Percentiles rank a stretch among this genome's conserved stretches.
Evolutionary conservation across 92 coral and sea anemone species (phyloP).

Genomic region (Diadumene lineata): DNA sequence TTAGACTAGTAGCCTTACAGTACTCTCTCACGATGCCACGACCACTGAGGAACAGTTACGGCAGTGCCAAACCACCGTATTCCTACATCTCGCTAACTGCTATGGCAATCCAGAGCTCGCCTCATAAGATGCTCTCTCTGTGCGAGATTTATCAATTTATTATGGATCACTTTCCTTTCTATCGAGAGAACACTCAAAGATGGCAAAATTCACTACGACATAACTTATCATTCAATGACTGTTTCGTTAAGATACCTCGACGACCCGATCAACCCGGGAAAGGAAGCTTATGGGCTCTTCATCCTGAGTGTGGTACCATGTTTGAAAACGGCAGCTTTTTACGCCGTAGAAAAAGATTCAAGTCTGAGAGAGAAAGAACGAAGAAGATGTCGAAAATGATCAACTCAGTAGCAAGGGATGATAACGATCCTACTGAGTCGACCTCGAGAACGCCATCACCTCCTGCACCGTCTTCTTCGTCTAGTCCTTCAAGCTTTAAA

Average conservation of each 20-base stretch:
- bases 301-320: constrained; percentile 99
- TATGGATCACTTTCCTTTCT: constrained; percentile 98
- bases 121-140: constrained; percentile 96
- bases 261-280: constrained; percentile 98
- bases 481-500: constrained; percentile 65
- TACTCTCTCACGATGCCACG: constrained; percentile 81
- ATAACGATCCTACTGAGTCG: constrained; percentile 32
- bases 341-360: constrained; percentile 92
- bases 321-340: constrained; percentile 97
- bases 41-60: constrained; percentile 96
- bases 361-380: constrained; percentile 85
- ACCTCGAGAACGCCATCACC: constrained; percentile 12
- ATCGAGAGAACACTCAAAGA: constrained; percentile 96
- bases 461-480: constrained; percentile 20
- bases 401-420: constrained; percentile 39
- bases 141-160: constrained; percentile 97
- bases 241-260: constrained; percentile 96
- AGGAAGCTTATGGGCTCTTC: constrained; percentile 98
- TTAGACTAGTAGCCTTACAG: too few relatives aligned
- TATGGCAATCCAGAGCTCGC: constrained; percentile 98
- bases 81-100: constrained; percentile 95
- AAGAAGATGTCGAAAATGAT: constrained; percentile 68
- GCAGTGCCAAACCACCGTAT: constrained; percentile 98
- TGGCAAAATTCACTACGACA: constrained; percentile 99
- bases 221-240: constrained; percentile 94